A percentile compares a stretch with the other conserved stretches of the same genome.
These are phyloP conservation scores for Grammomys dolichurus DNA, from an alignment of 2,113 vertebrate species.

Conservation along the genomic window DNA sequence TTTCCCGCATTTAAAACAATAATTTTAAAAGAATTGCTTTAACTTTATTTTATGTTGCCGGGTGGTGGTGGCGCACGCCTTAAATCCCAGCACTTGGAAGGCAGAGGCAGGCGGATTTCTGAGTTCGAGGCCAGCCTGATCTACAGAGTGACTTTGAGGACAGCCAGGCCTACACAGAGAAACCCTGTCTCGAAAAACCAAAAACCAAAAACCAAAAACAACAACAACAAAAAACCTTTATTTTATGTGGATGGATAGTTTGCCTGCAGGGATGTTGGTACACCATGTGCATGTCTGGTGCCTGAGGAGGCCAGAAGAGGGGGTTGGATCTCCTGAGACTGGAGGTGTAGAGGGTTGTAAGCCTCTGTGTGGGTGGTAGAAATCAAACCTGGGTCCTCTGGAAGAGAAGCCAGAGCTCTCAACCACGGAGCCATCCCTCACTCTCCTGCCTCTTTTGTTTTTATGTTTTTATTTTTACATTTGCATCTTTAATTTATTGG, in stretches of 20 bases:
- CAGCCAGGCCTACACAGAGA: too few species aligned
- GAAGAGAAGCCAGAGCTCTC: neutral
- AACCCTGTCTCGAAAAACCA: too few species aligned
- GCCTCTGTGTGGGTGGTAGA: neutral
- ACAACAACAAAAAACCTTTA: neutral
- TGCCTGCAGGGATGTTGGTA: neutral
- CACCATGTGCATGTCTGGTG: neutral
- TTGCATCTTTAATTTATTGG: neutral
- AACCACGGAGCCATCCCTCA: neutral
- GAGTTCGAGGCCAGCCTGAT: too few species aligned
- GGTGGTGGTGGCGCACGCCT: too few species aligned
- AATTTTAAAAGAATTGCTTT: neutral
- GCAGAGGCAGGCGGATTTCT: too few species aligned
- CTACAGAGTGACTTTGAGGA: too few species aligned
- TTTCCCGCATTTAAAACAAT: neutral
- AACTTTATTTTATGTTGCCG: neutral
- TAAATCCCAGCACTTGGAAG: too few species aligned
- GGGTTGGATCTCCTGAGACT: neutral
- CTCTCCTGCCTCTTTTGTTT: neutral
- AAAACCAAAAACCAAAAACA: too few species aligned
- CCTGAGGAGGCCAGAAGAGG: neutral
- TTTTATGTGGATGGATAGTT: neutral
- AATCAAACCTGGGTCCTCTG: neutral
- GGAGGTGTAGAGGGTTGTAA: neutral
- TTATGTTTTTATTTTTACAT: slow-evolving; percentile 44